Evolutionary conservation across 2,797 vertebrate species (phyloP).

Genomic region (Pangasius mekongensis): DNA sequence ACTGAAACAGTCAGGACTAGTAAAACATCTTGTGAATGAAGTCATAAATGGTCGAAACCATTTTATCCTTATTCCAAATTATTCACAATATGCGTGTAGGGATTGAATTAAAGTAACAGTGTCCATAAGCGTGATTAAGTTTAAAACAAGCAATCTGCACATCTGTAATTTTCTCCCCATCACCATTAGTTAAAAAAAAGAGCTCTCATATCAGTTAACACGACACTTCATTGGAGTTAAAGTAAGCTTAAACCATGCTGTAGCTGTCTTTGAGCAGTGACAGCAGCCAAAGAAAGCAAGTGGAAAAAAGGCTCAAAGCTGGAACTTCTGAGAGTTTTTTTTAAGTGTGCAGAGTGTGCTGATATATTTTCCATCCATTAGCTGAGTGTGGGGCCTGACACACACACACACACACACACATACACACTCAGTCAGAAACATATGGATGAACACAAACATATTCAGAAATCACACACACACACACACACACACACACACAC

Average conservation of each 20-base stretch:
- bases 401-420: conserved; percentile 51
- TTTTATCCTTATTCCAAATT: background rate
- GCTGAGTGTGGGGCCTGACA: conserved; percentile 53
- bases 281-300: conserved; percentile 62
- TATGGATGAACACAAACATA: conserved; percentile 33
- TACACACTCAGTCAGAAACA: conserved; percentile 17
- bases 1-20: background rate
- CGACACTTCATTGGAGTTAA: conserved; percentile 45
- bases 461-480: background rate
- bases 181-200: conserved; percentile 16
- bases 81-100: conserved; percentile 6
- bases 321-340: conserved; percentile 52
- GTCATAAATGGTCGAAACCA: background rate
- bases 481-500: conserved; percentile 68
- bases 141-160: conserved; percentile 41
- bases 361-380: conserved; percentile 76
- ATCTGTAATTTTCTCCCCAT: conserved; percentile 35
- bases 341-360: conserved; percentile 60
- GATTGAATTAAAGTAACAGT: conserved; percentile 27
- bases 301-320: conserved; percentile 59
- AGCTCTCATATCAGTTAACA: conserved; percentile 52
- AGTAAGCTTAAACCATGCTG: conserved; percentile 48
- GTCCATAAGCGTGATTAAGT: conserved; percentile 25
- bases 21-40: background rate
- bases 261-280: conserved; percentile 53